Evolutionary conservation across 64 coral and sea anemone species (phyloP).

Genomic region (Dendronephthya gigantea): DNA sequence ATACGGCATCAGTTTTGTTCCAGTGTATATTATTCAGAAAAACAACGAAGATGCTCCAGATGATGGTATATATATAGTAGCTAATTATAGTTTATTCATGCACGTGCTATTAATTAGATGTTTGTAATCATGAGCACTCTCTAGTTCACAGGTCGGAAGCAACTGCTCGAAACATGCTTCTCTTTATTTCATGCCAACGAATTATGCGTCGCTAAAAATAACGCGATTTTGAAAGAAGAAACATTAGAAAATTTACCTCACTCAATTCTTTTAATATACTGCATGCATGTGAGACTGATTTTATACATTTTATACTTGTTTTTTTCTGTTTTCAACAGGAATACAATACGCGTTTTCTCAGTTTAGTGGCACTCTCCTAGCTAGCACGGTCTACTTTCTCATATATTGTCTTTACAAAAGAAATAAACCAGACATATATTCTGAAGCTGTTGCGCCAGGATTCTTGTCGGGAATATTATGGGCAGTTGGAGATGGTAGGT

Average conservation of each 20-base stretch:
- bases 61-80: neutral
- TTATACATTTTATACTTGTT: neutral
- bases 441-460: neutral
- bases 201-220: too few relatives aligned
- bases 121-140: too few relatives aligned
- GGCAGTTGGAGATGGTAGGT: neutral
- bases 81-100: too few relatives aligned
- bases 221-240: too few relatives aligned
- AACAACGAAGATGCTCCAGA: neutral
- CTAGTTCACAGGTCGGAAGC: too few relatives aligned
- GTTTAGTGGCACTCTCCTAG: neutral
- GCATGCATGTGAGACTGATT: too few relatives aligned
- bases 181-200: too few relatives aligned
- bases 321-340: neutral
- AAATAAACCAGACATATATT: conserved; percentile 4
- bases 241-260: too few relatives aligned
- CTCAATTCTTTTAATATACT: neutral
- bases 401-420: neutral
- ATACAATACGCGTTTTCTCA: neutral
- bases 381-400: neutral
- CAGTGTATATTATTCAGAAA: neutral
- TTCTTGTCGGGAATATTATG: conserved; percentile 1
- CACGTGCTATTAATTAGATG: too few relatives aligned
- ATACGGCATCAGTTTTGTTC: conserved; percentile 3
- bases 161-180: too few relatives aligned